A percentile compares a stretch with the other conserved stretches of the same genome.
Conservation (phyloP, 2,797 vertebrate genomes). For the Okamejei kenojei region DNA sequence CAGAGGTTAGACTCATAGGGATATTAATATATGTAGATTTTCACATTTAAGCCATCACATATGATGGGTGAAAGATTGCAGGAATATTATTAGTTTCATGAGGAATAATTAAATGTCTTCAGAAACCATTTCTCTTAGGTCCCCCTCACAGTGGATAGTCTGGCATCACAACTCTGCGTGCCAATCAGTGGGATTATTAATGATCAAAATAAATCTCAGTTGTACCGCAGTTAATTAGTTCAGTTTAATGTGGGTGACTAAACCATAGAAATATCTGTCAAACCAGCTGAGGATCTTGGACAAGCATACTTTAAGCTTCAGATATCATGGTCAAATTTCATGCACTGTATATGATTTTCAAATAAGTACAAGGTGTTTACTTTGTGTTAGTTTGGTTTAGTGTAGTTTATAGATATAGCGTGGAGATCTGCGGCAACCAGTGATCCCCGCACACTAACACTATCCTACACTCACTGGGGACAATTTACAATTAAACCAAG, state of each 20-base stretch:
- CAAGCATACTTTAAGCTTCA: neutral
- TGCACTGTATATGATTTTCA: neutral
- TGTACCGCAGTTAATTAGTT: conserved; percentile 54
- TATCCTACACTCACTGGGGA: too few species aligned
- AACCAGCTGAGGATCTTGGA: conserved; percentile 33
- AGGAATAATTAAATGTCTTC: conserved; percentile 47
- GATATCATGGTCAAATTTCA: neutral
- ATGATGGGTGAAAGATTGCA: conserved; percentile 42
- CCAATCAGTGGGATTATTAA: conserved; percentile 50
- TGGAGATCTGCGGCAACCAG: too few species aligned
- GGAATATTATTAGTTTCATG: conserved; percentile 49
- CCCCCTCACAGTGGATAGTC: conserved; percentile 47
- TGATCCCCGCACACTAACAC: too few species aligned
- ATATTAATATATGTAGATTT: conserved; percentile 44
- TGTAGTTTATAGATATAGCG: too few species aligned
- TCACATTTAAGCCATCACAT: conserved; percentile 47
- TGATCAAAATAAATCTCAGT: conserved; percentile 46
- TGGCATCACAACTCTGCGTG: conserved; percentile 48
- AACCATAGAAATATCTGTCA: conserved; percentile 47
- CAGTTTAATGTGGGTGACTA: conserved; percentile 44
- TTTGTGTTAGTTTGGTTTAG: too few species aligned
- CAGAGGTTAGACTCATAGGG: conserved; percentile 39
- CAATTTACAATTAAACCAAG: too few species aligned
- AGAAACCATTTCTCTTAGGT: conserved; percentile 48
- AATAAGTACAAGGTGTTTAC: neutral